phyloP scores from a whole-genome alignment of 2,113 vertebrate genomes.

The Morone chrysops region DNA sequence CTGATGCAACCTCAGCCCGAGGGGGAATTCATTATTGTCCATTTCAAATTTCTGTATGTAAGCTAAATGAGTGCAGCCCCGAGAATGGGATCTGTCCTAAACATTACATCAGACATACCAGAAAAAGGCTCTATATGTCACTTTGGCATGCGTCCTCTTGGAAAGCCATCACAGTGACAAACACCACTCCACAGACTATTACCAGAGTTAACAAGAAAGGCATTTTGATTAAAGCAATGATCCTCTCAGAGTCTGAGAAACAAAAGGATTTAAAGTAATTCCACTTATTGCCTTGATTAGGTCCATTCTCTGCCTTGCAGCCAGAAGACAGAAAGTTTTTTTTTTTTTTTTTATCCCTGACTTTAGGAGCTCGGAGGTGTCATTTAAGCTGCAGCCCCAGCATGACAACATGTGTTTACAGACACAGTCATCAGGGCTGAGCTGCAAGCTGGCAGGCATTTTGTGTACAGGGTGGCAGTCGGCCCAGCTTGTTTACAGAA shows the following conservation, averaged over 20 bases:
- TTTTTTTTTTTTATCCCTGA: background rate
- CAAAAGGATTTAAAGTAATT: constrained; percentile 45
- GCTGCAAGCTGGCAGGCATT: background rate
- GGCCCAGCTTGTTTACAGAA: constrained; percentile 25
- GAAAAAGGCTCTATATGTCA: constrained; percentile 32
- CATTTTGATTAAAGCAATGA: constrained; percentile 34
- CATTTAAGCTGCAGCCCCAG: constrained; percentile 25
- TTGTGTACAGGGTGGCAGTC: constrained; percentile 7
- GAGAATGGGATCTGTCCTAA: constrained; percentile 32
- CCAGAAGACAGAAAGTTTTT: constrained; percentile 9
- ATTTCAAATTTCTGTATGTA: constrained; percentile 22
- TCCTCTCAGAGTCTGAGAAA: constrained; percentile 27
- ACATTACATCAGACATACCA: constrained; percentile 40
- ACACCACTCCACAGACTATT: constrained; percentile 21
- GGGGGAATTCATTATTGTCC: background rate
- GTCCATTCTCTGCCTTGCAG: constrained; percentile 24
- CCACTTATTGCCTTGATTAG: constrained; percentile 43
- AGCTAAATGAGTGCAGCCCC: constrained; percentile 21
- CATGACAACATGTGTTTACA: constrained; percentile 47
- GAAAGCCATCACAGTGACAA: constrained; percentile 39
- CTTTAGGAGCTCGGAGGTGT: constrained; percentile 26
- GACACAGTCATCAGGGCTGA: background rate
- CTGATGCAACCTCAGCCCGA: constrained; percentile 23
- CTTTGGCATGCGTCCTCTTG: constrained; percentile 21
- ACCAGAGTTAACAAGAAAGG: constrained; percentile 23